phyloP scores from a whole-genome alignment of 2,797 vertebrate species.

The Rhadinocentrus ornatus region DNA sequence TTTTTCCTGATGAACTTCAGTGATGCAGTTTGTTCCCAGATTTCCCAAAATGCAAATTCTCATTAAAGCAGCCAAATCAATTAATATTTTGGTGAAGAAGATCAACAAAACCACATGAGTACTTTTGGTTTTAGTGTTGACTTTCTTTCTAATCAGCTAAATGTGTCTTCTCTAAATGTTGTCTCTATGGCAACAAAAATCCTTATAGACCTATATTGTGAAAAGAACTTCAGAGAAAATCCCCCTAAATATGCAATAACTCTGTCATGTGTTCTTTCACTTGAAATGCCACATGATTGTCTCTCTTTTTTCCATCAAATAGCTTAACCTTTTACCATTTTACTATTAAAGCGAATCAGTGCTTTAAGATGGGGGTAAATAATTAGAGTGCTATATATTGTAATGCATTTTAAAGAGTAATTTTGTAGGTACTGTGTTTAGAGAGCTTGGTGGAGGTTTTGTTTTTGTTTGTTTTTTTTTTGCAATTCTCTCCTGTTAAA shows the following conservation, averaged over 20 bases:
- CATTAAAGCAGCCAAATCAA: background rate
- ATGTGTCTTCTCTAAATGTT: background rate
- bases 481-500: no score
- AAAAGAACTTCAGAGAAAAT: background rate
- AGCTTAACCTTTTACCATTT: no score
- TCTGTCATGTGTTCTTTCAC: background rate
- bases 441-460: no score
- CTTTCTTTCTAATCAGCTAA: background rate
- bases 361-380: no score
- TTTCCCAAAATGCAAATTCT: background rate
- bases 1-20: background rate
- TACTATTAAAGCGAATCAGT: no score
- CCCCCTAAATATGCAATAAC: background rate
- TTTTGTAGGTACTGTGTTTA: no score
- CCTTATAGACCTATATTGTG: background rate
- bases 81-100: background rate
- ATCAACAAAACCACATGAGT: background rate
- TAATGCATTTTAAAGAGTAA: no score
- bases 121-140: background rate
- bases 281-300: background rate
- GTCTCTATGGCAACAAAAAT: conserved; percentile 1
- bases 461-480: no score
- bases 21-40: background rate
- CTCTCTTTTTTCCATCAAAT: no score
- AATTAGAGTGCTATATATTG: no score